Percentiles rank a stretch among this genome's conserved stretches.
phyloP scores from a whole-genome alignment of 2,888 invertebrate genomes.

The Drosophila paracracens region DNA sequence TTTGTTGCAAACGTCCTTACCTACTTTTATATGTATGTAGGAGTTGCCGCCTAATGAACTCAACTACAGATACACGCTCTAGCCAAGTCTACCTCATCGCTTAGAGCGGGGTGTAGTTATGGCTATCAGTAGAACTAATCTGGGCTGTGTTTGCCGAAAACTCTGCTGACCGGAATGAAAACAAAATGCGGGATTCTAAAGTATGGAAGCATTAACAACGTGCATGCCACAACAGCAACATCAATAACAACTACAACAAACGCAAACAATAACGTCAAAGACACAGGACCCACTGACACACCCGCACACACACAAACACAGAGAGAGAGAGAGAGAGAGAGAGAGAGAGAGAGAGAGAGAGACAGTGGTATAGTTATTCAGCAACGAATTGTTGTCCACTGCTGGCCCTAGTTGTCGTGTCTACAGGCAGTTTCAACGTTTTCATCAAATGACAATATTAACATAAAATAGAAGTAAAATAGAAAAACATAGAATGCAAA shows the following conservation, averaged over 20 bases:
- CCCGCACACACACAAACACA: no score
- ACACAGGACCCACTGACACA: no score
- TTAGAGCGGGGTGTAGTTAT: constrained; percentile 2
- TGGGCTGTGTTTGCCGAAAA: constrained; percentile 20
- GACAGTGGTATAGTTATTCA: background rate
- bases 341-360: background rate
- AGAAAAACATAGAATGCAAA: constrained; percentile 11
- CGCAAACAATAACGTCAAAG: no score
- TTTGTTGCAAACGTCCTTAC: constrained; percentile 8
- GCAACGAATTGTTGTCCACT: constrained; percentile 31
- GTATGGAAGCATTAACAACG: constrained; percentile 60
- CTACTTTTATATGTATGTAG: background rate
- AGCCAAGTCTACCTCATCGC: constrained; percentile 8
- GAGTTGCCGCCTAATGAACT: constrained; percentile 40
- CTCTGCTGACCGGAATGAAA: constrained; percentile 51
- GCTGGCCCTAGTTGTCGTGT: background rate
- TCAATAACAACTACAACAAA: constrained; percentile 10
- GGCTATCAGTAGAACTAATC: constrained; percentile 41
- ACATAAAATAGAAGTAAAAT: background rate
- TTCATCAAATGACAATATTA: no score
- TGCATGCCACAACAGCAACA: constrained; percentile 22
- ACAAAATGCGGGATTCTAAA: constrained; percentile 58
- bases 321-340: no score
- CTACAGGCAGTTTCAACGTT: constrained; percentile 69
- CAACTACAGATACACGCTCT: constrained; percentile 8